phyloP scores from a whole-genome alignment of 2,888 invertebrate genomes.

The Papilio demoleus region DNA sequence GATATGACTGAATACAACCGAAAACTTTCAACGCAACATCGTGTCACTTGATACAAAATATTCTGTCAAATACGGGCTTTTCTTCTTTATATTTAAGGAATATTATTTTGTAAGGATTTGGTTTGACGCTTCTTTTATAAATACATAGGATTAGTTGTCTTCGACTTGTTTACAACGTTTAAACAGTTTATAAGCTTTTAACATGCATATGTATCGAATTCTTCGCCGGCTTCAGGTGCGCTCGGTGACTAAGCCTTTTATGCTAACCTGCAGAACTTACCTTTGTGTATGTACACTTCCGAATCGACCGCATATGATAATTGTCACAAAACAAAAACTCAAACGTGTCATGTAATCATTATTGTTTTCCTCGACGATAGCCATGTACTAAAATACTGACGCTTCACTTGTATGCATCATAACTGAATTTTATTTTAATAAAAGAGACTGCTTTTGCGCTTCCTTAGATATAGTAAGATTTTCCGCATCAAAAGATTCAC shows the following conservation, averaged over 20 bases:
- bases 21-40: not conserved
- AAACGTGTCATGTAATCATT: conserved; percentile 1
- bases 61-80: conserved; percentile 39
- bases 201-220: conserved; percentile 16
- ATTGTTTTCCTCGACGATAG: not conserved
- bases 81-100: conserved; percentile 48
- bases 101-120: conserved; percentile 57
- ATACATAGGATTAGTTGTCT: conserved; percentile 60
- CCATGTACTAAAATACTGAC: conserved; percentile 30
- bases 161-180: conserved; percentile 63
- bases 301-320: not conserved
- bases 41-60: not conserved
- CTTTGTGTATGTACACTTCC: conserved; percentile 11
- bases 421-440: conserved; percentile 49
- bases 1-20: conserved; percentile 28
- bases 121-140: conserved; percentile 71
- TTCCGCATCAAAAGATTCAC: conserved; percentile 57
- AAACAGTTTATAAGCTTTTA: conserved; percentile 56
- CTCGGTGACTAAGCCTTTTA: conserved; percentile 12
- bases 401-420: conserved; percentile 48
- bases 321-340: not conserved
- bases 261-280: not conserved
- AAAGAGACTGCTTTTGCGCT: conserved; percentile 72
- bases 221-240: conserved; percentile 5
- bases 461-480: conserved; percentile 67